Conservation (phyloP, 2,113 vertebrate genomes). For the Prietella phreatophila region DNA sequence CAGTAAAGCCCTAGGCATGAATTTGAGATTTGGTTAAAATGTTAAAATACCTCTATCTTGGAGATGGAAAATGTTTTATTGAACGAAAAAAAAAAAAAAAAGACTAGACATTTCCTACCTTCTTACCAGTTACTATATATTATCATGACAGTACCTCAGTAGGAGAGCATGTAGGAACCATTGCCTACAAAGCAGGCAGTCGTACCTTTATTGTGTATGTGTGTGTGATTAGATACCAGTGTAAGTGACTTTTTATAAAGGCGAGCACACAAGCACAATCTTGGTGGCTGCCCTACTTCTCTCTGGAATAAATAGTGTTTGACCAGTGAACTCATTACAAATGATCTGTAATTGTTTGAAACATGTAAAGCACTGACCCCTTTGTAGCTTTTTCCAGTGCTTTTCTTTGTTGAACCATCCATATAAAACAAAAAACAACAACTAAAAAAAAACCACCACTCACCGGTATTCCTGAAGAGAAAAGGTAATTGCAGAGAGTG, state of each 20-base stretch:
- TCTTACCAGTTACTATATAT: conserved; percentile 17
- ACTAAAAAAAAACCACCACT: neutral
- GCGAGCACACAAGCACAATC: conserved; percentile 13
- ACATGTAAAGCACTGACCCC: conserved; percentile 27
- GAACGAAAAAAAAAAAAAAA: neutral
- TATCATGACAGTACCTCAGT: conserved; percentile 7
- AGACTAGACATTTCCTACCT: conserved; percentile 12
- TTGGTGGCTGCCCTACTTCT: neutral
- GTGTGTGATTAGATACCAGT: conserved; percentile 3
- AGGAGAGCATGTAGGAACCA: neutral
- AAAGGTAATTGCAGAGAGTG: conserved; percentile 51
- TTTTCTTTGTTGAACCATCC: conserved; percentile 21
- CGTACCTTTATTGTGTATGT: neutral
- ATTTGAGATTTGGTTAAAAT: conserved; percentile 28
- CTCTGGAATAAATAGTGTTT: conserved; percentile 21
- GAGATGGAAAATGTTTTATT: conserved; percentile 33
- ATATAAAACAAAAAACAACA: neutral
- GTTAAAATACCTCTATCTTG: conserved; percentile 35
- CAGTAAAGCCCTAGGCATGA: conserved; percentile 37
- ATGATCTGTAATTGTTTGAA: conserved; percentile 34
- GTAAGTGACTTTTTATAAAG: neutral
- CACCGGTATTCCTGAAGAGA: conserved; percentile 23
- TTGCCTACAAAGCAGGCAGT: neutral
- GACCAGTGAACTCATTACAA: conserved; percentile 19
- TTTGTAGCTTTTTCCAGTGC: conserved; percentile 25